Evolutionary conservation across 2,888 invertebrate genomes (phyloP).

Genomic region (Metopia argyrocephala): DNA sequence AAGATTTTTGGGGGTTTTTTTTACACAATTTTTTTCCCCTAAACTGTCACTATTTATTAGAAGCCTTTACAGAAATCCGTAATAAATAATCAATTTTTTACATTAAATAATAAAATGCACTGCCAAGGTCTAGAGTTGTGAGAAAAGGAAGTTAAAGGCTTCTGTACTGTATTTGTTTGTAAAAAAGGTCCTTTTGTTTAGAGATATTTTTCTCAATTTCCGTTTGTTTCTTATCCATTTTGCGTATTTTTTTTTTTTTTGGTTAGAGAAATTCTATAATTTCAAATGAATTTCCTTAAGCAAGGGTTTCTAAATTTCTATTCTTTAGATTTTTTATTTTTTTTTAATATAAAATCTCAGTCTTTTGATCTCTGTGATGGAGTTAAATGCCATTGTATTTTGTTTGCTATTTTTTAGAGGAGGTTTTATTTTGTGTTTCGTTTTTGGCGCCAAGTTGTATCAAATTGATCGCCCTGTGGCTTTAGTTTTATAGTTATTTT

Average conservation of each 20-base stretch:
- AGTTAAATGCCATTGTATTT: conserved; percentile 59
- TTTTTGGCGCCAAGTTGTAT: conserved; percentile 56
- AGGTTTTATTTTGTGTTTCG: conserved; percentile 11
- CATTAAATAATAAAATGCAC: conserved; percentile 37
- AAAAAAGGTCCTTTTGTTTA: conserved; percentile 33
- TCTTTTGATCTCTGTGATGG: conserved; percentile 44
- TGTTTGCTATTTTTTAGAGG: conserved; percentile 21
- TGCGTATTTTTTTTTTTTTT: conserved; percentile 39
- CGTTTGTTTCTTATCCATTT: conserved; percentile 46
- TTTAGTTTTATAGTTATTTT: conserved; percentile 1
- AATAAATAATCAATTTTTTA: conserved; percentile 61
- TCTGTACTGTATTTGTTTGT: conserved; percentile 17
- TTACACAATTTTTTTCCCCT: neutral
- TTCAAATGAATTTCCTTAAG: conserved; percentile 50
- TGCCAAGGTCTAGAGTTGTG: conserved; percentile 63
- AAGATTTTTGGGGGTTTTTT: conserved; percentile 45
- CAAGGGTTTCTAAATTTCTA: conserved; percentile 30
- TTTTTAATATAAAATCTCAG: conserved; percentile 44
- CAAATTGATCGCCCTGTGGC: no score
- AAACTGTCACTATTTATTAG: conserved; percentile 54
- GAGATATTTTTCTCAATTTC: conserved; percentile 41
- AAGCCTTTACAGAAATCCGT: conserved; percentile 7
- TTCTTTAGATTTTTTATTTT: conserved; percentile 41
- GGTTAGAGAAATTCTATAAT: conserved; percentile 62
- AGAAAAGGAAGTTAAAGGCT: conserved; percentile 67